Percentiles rank a stretch among this genome's conserved stretches.
Evolutionary conservation across 2,113 vertebrate genomes (phyloP).

Genomic region (Apus apus): DNA sequence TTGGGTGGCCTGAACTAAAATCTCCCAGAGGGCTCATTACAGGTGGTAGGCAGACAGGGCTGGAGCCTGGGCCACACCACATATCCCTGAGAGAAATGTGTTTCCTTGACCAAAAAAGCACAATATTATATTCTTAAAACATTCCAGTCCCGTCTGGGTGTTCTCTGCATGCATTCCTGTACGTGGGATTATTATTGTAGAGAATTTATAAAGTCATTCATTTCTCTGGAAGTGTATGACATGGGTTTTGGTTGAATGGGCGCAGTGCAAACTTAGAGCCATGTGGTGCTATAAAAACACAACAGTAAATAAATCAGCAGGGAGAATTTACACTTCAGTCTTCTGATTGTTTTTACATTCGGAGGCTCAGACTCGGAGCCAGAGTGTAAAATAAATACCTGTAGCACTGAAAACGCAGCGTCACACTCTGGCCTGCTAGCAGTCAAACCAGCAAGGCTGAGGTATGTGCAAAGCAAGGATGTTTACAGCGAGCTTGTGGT

Average conservation of each 20-base stretch:
- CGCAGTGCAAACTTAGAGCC: conserved; percentile 82
- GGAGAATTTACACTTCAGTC: conserved; percentile 77
- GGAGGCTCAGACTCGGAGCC: conserved; percentile 65
- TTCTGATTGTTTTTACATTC: conserved; percentile 79
- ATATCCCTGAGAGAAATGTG: conserved; percentile 74
- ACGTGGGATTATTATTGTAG: conserved; percentile 88
- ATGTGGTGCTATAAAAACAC: conserved; percentile 90
- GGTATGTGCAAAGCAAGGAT: neutral
- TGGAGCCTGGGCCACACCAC: conserved; percentile 75
- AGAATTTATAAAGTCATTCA: conserved; percentile 93
- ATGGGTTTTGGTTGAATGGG: conserved; percentile 88
- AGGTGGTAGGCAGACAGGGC: conserved; percentile 83
- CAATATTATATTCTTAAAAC: conserved; percentile 80
- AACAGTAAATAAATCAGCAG: conserved; percentile 89
- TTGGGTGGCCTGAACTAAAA: conserved; percentile 88
- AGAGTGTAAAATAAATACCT: conserved; percentile 79
- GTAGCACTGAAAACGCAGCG: conserved; percentile 54
- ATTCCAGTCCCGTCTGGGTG: conserved; percentile 74
- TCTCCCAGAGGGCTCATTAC: conserved; percentile 84
- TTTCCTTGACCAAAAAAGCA: conserved; percentile 79
- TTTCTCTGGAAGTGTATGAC: conserved; percentile 90
- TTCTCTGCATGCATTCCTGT: conserved; percentile 83
- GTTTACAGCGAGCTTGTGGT: conserved; percentile 1
- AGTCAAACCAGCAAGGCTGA: neutral
- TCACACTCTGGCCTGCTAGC: conserved; percentile 42